Percentiles rank a stretch among this genome's conserved stretches.
These are phyloP conservation scores for Panagrolaimus sp. DNA, from an alignment of 1,140 invertebrate genomes.

Conservation along the genomic window DNA sequence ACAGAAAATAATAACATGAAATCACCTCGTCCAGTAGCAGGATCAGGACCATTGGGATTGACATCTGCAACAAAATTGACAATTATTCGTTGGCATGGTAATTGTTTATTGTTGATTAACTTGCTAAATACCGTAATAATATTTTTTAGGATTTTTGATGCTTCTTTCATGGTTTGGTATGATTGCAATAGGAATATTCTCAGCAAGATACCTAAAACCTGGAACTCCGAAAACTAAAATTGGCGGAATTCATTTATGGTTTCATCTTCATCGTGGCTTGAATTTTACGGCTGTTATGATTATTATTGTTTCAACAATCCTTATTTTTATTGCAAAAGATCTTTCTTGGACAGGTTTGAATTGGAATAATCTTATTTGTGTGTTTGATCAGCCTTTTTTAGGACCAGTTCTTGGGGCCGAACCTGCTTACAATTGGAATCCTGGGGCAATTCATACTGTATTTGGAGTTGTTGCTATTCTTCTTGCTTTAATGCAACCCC, in stretches of 20 bases:
- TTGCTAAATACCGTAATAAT: too few relatives aligned
- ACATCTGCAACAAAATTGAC: not conserved
- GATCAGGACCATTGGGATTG: not conserved
- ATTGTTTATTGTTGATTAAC: too few relatives aligned
- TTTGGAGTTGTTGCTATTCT: not conserved
- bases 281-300: not conserved
- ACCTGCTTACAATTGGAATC: not conserved
- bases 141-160: not conserved
- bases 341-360: not conserved
- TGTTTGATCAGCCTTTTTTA: too few relatives aligned
- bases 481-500: slow-evolving; percentile 5
- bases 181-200: not conserved
- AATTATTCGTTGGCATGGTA: not conserved
- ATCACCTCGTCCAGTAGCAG: not conserved
- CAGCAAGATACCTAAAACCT: not conserved
- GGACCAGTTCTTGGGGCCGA: not conserved
- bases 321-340: not conserved
- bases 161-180: not conserved
- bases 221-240: not conserved
- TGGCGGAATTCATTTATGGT: not conserved
- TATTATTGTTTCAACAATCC: not conserved
- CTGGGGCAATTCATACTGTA: slow-evolving; percentile 8
- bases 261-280: not conserved
- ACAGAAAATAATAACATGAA: not conserved
- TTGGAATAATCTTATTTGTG: not conserved